Evolutionary conservation across 2,797 vertebrate species (phyloP).

Genomic region (Alectoris magna): DNA sequence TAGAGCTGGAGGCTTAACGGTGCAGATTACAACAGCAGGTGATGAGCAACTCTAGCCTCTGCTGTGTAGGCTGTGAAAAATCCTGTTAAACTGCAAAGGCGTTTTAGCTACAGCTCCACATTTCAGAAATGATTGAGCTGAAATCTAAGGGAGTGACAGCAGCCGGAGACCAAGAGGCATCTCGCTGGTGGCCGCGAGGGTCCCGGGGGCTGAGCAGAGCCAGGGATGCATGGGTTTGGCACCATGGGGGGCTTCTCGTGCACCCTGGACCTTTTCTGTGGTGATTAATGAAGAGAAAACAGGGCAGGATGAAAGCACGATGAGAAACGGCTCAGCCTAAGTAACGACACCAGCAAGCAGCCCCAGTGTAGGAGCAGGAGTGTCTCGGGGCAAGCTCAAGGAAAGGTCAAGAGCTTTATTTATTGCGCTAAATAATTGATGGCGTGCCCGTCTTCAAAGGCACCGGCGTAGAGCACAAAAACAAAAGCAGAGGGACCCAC

Average conservation of each 20-base stretch:
- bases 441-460: not conserved
- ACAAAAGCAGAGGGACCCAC: fast-evolving
- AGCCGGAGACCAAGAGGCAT: slow-evolving; percentile 11
- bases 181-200: slow-evolving; percentile 13
- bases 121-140: slow-evolving; percentile 51
- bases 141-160: slow-evolving; percentile 26
- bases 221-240: not conserved
- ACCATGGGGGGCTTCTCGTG: not conserved
- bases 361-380: not conserved
- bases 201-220: not conserved
- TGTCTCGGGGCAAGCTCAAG: not conserved
- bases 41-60: slow-evolving; percentile 41
- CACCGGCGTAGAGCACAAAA: fast-evolving
- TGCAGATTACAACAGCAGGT: slow-evolving; percentile 75
- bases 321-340: not conserved
- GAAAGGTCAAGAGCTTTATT: slow-evolving; percentile 1
- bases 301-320: not conserved
- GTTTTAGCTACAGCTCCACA: slow-evolving; percentile 52
- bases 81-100: slow-evolving; percentile 65
- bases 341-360: fast-evolving
- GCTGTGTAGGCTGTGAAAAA: slow-evolving; percentile 62
- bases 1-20: slow-evolving; percentile 62
- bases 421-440: not conserved
- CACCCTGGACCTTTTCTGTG: fast-evolving
- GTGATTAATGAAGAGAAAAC: not conserved